A percentile compares a stretch with the other conserved stretches of the same genome.
These are phyloP conservation scores for Austrolebias charrua DNA, from an alignment of 2,797 vertebrate genomes.

Conservation along the genomic window DNA sequence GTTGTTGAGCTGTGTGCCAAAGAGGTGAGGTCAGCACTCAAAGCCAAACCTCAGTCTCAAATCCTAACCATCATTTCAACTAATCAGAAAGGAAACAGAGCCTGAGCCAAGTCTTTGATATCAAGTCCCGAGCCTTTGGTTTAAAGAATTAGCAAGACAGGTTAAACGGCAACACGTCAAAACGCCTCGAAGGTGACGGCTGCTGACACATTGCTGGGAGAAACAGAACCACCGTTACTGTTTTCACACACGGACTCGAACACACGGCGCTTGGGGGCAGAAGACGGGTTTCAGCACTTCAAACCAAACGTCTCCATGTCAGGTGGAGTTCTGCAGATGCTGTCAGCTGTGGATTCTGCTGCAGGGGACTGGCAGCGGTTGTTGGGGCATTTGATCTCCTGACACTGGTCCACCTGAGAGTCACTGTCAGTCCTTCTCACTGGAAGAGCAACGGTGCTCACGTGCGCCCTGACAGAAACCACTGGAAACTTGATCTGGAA, in stretches of 20 bases:
- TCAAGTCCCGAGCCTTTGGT: conserved; percentile 45
- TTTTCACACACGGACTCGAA: conserved; percentile 36
- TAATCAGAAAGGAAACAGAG: conserved; percentile 35
- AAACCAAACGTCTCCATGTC: conserved; percentile 62
- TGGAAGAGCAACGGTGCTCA: conserved; percentile 59
- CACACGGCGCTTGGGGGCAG: conserved; percentile 38
- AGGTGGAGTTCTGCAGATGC: conserved; percentile 25
- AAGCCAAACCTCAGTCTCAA: conserved; percentile 34
- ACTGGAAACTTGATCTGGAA: conserved; percentile 65
- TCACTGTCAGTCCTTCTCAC: conserved; percentile 48
- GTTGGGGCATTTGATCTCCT: conserved; percentile 58
- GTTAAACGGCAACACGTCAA: conserved; percentile 46
- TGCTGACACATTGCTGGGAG: conserved; percentile 41
- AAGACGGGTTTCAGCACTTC: conserved; percentile 56
- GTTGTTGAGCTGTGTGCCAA: conserved; percentile 10
- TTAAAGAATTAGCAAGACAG: conserved; percentile 49
- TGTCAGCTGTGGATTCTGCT: conserved; percentile 33
- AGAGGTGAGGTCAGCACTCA: conserved; percentile 18
- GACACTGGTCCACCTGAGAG: conserved; percentile 62
- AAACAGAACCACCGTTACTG: conserved; percentile 19
- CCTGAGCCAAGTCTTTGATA: conserved; percentile 54
- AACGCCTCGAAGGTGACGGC: conserved; percentile 44
- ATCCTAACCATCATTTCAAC: conserved; percentile 35
- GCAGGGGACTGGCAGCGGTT: conserved; percentile 26
- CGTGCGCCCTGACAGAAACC: conserved; percentile 66